These are phyloP conservation scores for Danionella cerebrum DNA, from an alignment of 2,113 vertebrate species.

Conservation along the genomic window DNA sequence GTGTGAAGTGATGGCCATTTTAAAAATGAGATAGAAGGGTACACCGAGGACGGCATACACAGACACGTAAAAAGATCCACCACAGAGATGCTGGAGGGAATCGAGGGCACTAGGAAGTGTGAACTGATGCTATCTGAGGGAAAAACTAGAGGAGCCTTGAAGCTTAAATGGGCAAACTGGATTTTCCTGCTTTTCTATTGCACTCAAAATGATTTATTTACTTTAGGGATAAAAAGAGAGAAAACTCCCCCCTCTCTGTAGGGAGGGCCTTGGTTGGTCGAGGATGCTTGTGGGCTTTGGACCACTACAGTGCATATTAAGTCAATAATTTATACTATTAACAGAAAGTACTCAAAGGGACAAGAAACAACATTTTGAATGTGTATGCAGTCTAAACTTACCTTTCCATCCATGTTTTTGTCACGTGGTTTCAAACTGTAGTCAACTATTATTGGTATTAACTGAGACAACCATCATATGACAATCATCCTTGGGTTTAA, in stretches of 20 bases:
- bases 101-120: not conserved
- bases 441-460: not conserved
- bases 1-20: constrained; percentile 17
- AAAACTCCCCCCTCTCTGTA: not conserved
- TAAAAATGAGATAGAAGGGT: not conserved
- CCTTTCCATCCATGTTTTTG: not conserved
- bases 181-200: not conserved
- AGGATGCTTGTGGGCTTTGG: not conserved
- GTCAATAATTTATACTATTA: not conserved
- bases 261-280: not conserved
- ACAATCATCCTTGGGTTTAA: not conserved
- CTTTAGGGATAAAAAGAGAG: not conserved
- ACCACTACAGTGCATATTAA: not conserved
- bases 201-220: not conserved
- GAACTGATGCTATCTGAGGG: not conserved
- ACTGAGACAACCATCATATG: not conserved
- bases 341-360: not conserved
- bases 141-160: not conserved
- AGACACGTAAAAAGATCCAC: not conserved
- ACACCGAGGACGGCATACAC: not conserved
- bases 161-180: not conserved
- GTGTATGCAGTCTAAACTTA: not conserved
- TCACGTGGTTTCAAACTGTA: not conserved
- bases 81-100: not conserved
- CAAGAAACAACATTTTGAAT: not conserved